Base-by-base conservation (phyloP, 2,888 invertebrate species). In the Trachelus iudaicus region DNA sequence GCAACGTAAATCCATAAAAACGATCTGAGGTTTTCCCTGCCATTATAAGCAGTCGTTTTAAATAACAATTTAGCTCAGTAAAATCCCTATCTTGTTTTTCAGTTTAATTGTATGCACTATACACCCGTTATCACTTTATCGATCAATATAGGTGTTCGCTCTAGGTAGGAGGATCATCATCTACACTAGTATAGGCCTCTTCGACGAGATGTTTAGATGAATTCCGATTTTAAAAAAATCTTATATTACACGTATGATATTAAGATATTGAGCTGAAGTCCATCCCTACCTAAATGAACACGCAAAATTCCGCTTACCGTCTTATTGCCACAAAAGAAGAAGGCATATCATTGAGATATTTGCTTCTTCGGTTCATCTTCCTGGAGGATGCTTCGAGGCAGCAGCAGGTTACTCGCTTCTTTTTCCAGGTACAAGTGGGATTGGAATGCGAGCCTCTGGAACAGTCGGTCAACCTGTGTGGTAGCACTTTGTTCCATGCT, bases 381-480 rank as follows among this genome's bases (percentile, higher is more conserved):
- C 71, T 71, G 31, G 71, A 71, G 33, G 71, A 71, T 71, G 71
- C 71, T 13, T 23, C 23, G 56, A 56, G 23, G 56, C 23, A 56
- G 56, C 56, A 56, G 56, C 56, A 56, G 56, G 23, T 56, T 56
- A 23, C 15, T 33, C 35, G 34, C 68, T 30, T 40, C 31, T 37
- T 9, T 73, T 56, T 71, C 76, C 73, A 35, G 34, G 73, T 73
- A 35, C 34, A 74, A 74, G 37, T 30, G 30, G 74, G 74, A 35
- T 12, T 34, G 74, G 34, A 34, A 74, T 35, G 74, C 35, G 35
- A 74, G 74, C n/a, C 74, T 23, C 30, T 35, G 74, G 31, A 74
- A 35, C 37, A 34, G 34, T 74, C 74, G 71, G 71, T 74, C 74
- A 35, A 35, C 74, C 74, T 74, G 74, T 74, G 74, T 35, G 74